Evolutionary conservation across 1,140 invertebrate species (phyloP).

Genomic region (Sipha flava): DNA sequence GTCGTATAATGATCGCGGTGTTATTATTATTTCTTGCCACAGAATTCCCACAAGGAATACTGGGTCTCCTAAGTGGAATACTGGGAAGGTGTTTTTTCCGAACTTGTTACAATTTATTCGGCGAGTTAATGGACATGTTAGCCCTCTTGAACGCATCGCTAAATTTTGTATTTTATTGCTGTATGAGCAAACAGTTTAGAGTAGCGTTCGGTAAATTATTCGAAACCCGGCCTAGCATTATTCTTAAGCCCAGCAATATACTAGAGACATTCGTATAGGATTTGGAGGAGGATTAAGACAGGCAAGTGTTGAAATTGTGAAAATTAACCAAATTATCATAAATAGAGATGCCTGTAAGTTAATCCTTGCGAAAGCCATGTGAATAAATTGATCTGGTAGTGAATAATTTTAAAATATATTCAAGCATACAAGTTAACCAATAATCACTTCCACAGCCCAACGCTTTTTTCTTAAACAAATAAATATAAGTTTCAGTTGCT

Average conservation of each 20-base stretch:
- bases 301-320: background rate
- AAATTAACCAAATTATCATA: background rate
- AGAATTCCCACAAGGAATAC: slow-evolving; percentile 76
- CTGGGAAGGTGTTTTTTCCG: slow-evolving; percentile 63
- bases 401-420: too few species aligned
- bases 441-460: too few species aligned
- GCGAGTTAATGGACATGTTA: slow-evolving; percentile 81
- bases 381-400: too few species aligned
- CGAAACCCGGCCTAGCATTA: slow-evolving; percentile 53
- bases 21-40: slow-evolving; percentile 80
- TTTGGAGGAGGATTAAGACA: background rate
- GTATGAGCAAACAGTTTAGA: slow-evolving; percentile 93
- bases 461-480: too few species aligned
- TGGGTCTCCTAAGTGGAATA: slow-evolving; percentile 65
- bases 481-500: background rate
- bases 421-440: too few species aligned
- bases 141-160: slow-evolving; percentile 92
- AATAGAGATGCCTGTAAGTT: background rate
- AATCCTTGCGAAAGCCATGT: background rate
- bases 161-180: slow-evolving; percentile 96
- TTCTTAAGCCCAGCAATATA: slow-evolving; percentile 44
- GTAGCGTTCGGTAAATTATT: slow-evolving; percentile 70
- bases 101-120: slow-evolving; percentile 64
- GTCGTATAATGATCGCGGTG: slow-evolving; percentile 84
- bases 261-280: slow-evolving; percentile 17